A percentile compares a stretch with the other conserved stretches of the same genome.
Conservation (phyloP, 2,888 invertebrate genomes). For the Clusia tigrina region DNA sequence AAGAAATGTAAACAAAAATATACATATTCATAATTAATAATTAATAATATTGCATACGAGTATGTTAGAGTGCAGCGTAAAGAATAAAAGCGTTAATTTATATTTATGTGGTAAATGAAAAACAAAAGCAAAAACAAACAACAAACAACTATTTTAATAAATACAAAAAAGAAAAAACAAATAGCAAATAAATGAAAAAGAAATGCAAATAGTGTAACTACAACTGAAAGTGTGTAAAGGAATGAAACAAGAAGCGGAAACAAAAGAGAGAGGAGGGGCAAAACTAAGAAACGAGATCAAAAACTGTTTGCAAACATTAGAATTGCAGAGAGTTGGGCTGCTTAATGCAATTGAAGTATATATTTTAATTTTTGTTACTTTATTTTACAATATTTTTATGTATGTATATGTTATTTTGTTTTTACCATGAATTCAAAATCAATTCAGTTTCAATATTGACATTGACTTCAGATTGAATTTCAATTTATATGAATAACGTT, state of each 20-base stretch:
- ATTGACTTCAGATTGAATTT: no score
- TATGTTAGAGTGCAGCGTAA: conserved; percentile 35
- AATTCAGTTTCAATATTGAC: no score
- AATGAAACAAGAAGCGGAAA: conserved; percentile 20
- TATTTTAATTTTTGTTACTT: neutral
- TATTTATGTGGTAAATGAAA: conserved; percentile 14
- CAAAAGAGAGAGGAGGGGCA: neutral
- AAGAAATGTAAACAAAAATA: conserved; percentile 21
- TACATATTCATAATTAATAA: conserved; percentile 14
- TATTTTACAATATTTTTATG: no score
- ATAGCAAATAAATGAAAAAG: conserved; percentile 34
- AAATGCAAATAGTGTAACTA: neutral
- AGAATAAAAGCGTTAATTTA: conserved; percentile 21
- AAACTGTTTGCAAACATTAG: conserved; percentile 16
- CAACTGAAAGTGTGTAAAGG: neutral
- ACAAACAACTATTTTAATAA: conserved; percentile 31
- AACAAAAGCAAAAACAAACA: conserved; percentile 34
- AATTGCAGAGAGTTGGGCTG: neutral
- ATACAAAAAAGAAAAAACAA: conserved; percentile 29
- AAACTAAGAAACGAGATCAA: conserved; percentile 16
- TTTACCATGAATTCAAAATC: no score
- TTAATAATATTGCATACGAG: conserved; percentile 39
- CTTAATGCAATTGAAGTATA: no score
- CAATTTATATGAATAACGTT: no score
- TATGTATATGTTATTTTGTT: no score